Evolutionary conservation across 2,888 invertebrate genomes (phyloP).

Genomic region (Archips crataeganus): DNA sequence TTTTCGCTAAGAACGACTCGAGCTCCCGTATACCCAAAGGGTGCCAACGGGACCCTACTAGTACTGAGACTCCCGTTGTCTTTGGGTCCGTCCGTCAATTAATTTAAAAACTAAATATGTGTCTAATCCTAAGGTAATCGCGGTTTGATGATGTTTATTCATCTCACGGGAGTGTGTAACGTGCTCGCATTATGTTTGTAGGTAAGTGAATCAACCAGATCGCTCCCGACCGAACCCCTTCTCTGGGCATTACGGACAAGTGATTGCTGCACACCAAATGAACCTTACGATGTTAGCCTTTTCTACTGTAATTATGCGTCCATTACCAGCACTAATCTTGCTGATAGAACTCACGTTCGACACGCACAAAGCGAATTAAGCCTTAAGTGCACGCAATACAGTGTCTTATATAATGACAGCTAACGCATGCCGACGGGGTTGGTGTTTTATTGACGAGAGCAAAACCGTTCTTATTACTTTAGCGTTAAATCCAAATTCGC

Average conservation of each 20-base stretch:
- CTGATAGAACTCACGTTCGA: conserved; percentile 49
- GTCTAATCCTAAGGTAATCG: too few species aligned
- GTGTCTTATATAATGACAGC: conserved; percentile 19
- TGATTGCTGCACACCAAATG: conserved; percentile 78
- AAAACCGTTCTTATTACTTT: conserved; percentile 74
- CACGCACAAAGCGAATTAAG: conserved; percentile 52
- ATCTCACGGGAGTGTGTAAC: background rate
- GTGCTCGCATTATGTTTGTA: conserved; percentile 44
- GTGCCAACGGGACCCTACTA: too few species aligned
- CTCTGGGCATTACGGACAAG: conserved; percentile 58
- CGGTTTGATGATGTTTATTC: background rate
- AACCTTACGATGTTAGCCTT: conserved; percentile 83
- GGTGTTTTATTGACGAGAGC: conserved; percentile 56
- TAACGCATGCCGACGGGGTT: conserved; percentile 27
- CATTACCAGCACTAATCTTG: conserved; percentile 81
- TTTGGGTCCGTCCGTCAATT: too few species aligned
- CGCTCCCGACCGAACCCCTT: conserved; percentile 71
- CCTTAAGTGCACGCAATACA: conserved; percentile 54
- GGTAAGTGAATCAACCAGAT: conserved; percentile 68
- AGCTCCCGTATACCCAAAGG: too few species aligned
- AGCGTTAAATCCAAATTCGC: conserved; percentile 72
- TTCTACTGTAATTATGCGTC: conserved; percentile 83
- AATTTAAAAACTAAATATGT: too few species aligned
- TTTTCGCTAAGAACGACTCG: too few species aligned
- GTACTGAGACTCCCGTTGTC: too few species aligned